Evolutionary conservation across 1,140 invertebrate genomes (phyloP), one percentile per base, ranked within the genome.

Genomic region (Bathynomus jamesi): DNA sequence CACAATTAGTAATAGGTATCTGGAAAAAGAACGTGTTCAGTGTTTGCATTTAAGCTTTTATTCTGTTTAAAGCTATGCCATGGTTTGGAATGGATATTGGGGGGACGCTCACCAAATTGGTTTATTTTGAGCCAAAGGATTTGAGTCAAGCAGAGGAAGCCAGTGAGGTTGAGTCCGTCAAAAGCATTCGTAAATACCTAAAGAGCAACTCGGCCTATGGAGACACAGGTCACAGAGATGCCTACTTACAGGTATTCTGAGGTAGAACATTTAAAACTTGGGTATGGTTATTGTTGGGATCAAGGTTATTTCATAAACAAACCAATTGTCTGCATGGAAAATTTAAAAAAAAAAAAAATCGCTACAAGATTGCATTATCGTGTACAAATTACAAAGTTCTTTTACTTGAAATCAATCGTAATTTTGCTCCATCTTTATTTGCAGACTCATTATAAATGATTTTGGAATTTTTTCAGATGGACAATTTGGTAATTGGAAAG

Each of bases 61-160:
- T n/a, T n/a, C n/a, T 53, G 21, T 53, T 53, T 53, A 53, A 81
- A 93, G 92, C 91, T 28, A 95, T 95, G 92, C 94, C 93, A 62
- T 95, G 96, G 96, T 99, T 99, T 87, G 97, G 97, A 40, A 97
- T 99, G 92, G 97, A 99, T 81, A 98, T 99, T 79, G 97, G 97
- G 60, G 97, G 97, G 3, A 96, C 95, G 10, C 84, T 99, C 8
- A 94, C 93, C 5, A 99, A 99, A 85, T 83, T 99, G 63, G 96
- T 99, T 0, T 99, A 99, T 83, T 99, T 99, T 84, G 97, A 99
- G 81, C 96, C 96, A 10, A 90, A 91, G 76, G 95, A 98, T 81
- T 90, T 89, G 63, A 91, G 93, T 80, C 86, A 90, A 62, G 88
- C 92, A 79, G 83, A 85, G 61, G 82, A 83, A 67, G 78, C 80